These are phyloP conservation scores for Elysia crispata DNA, from an alignment of 2,888 invertebrate species.

Conservation along the genomic window DNA sequence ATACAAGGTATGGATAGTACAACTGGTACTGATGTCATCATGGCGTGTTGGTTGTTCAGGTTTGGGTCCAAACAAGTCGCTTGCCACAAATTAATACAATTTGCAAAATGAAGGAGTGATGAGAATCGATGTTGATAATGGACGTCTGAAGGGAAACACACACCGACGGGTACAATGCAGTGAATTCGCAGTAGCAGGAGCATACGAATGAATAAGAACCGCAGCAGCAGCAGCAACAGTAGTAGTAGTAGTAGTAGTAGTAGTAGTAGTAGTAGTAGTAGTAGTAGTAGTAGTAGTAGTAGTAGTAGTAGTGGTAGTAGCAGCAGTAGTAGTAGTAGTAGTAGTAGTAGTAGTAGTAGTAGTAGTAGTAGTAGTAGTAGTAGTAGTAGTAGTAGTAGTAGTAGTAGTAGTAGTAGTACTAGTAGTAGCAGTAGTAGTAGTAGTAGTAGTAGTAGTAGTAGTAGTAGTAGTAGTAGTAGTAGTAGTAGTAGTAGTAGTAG, in stretches of 20 bases:
- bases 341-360: slow-evolving; percentile 4
- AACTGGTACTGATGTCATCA: too few relatives aligned
- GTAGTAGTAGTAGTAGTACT: not conserved
- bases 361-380: slow-evolving; percentile 10
- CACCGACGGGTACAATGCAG: too few relatives aligned
- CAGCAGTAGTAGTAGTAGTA: slow-evolving; percentile 1
- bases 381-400: slow-evolving; percentile 1
- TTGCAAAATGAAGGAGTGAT: too few relatives aligned
- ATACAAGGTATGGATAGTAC: too few relatives aligned
- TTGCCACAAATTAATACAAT: too few relatives aligned
- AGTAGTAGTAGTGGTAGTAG: not conserved
- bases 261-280: not conserved
- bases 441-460: slow-evolving; percentile 40
- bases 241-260: too few relatives aligned
- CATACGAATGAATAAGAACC: not conserved
- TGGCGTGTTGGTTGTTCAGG: too few relatives aligned
- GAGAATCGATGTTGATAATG: too few relatives aligned
- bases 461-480: slow-evolving; percentile 45
- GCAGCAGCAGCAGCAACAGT: not conserved
- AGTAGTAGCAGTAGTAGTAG: slow-evolving; percentile 39
- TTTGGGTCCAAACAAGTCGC: too few relatives aligned
- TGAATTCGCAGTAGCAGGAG: too few relatives aligned
- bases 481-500: slow-evolving; percentile 45
- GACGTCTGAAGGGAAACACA: too few relatives aligned
- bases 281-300: not conserved